Evolutionary conservation across 2,888 invertebrate species (phyloP).

Genomic region (Omphaloscelis lunosa): DNA sequence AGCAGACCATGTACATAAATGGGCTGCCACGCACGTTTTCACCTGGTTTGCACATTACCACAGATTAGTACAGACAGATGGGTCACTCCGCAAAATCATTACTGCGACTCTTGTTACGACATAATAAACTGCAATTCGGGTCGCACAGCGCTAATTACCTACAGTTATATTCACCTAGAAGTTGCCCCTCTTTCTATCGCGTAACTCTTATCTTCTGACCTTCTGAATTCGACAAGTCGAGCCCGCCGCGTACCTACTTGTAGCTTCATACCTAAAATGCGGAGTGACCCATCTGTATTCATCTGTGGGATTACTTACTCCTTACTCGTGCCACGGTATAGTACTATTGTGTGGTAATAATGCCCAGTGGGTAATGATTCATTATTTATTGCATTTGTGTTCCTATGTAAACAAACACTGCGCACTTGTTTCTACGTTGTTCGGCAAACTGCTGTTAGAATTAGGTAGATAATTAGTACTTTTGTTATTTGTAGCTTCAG

Average conservation of each 20-base stretch:
- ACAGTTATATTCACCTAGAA: too few relatives aligned
- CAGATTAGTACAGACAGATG: too few relatives aligned
- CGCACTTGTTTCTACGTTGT: conserved; percentile 63
- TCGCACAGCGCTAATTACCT: too few relatives aligned
- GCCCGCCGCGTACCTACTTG: too few relatives aligned
- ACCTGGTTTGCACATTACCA: conserved; percentile 47
- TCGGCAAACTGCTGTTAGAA: conserved; percentile 41
- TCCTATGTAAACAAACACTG: conserved; percentile 66
- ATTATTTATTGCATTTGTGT: conserved; percentile 62
- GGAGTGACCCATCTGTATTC: too few relatives aligned
- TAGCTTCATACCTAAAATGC: too few relatives aligned
- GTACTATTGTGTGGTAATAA: conserved; percentile 70
- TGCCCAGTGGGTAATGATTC: conserved; percentile 63
- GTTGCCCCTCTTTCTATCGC: too few relatives aligned
- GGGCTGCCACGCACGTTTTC: conserved; percentile 48
- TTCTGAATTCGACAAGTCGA: too few relatives aligned
- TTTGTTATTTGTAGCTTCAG: conserved; percentile 31
- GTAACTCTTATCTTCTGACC: too few relatives aligned
- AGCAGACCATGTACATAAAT: conserved; percentile 34
- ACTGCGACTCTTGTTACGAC: too few relatives aligned
- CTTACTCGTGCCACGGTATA: conserved; percentile 45
- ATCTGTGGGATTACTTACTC: conserved; percentile 15
- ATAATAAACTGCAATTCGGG: too few relatives aligned
- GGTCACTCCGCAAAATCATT: too few relatives aligned
- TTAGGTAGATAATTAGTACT: conserved; percentile 14